phyloP scores from a whole-genome alignment of 2,113 vertebrate genomes.

The Aegotheles bennettii region DNA sequence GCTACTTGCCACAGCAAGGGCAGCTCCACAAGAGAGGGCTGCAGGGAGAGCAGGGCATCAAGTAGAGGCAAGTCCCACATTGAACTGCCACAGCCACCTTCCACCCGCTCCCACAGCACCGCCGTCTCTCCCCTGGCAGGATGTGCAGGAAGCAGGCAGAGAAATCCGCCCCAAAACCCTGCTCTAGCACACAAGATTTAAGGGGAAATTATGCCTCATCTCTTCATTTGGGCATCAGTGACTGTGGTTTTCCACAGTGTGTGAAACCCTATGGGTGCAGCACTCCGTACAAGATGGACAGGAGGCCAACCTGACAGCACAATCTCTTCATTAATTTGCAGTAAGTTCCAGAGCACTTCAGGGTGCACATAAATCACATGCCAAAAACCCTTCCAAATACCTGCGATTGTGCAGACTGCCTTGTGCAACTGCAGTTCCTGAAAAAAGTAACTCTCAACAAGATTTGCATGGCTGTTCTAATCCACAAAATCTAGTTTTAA shows the following conservation, averaged over 20 bases:
- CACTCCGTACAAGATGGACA: rapidly evolving
- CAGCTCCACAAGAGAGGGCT: background rate
- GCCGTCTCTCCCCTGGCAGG: rapidly evolving
- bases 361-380: rapidly evolving
- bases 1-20: background rate
- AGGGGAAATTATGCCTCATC: background rate
- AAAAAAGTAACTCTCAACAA: background rate
- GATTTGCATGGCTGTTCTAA: background rate
- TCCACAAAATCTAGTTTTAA: background rate
- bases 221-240: background rate
- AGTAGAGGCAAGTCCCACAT: background rate
- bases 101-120: rapidly evolving
- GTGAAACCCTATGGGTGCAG: background rate
- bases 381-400: background rate
- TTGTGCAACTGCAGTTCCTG: background rate
- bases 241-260: background rate
- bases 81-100: rapidly evolving
- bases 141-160: rapidly evolving
- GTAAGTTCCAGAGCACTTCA: background rate
- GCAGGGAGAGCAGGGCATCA: background rate
- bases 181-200: background rate
- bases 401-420: background rate
- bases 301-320: background rate
- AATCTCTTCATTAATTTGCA: background rate
- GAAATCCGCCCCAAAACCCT: background rate